phyloP scores from a whole-genome alignment of 35 echinoderm and acorn worm genomes.

The Chiridota heheva region DNA sequence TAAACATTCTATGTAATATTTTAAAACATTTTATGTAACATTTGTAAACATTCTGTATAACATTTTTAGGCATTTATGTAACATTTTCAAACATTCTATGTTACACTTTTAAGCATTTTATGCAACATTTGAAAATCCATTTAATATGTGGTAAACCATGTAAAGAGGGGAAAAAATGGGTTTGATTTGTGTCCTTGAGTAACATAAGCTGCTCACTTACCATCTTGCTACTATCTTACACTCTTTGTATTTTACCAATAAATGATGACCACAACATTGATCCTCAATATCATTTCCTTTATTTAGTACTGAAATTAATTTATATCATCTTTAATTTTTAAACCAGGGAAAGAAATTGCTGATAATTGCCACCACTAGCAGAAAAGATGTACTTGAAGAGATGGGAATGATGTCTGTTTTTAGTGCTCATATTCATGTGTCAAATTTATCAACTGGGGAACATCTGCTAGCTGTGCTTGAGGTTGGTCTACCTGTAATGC shows the following conservation, averaged over 20 bases:
- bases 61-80: no score
- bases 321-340: not conserved
- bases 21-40: no score
- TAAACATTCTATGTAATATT: no score
- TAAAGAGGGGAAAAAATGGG: no score
- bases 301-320: not conserved
- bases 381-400: conserved; percentile 78
- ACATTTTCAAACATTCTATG: no score
- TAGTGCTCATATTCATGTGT: conserved; percentile 84
- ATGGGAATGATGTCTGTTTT: conserved; percentile 94
- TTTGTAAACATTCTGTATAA: no score
- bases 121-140: no score
- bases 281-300: not conserved
- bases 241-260: not conserved
- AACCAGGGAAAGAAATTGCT: conserved; percentile 86
- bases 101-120: no score
- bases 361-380: conserved; percentile 93
- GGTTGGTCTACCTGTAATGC: conserved; percentile 28
- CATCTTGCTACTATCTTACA: no score
- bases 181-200: no score
- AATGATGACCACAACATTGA: not conserved
- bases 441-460: conserved; percentile 73
- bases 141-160: no score
- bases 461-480: conserved; percentile 66
- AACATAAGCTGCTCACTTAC: no score